phyloP scores from a whole-genome alignment of 2,797 vertebrate genomes.

The Columba guinea region DNA sequence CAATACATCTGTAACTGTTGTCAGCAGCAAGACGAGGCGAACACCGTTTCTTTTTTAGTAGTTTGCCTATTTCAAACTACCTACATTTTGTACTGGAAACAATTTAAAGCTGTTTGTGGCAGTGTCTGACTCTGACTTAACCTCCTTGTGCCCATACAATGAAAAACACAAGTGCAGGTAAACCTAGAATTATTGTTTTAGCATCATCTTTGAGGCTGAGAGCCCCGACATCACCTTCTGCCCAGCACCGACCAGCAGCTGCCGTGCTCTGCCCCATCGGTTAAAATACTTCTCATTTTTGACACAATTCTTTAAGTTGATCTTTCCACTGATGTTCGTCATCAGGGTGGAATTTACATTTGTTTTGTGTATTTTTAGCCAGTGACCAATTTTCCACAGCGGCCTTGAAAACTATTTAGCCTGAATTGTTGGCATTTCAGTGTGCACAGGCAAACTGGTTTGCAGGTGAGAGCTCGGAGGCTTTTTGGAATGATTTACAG shows the following conservation, averaged over 20 bases:
- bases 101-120: background rate
- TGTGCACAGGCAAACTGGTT: background rate
- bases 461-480: background rate
- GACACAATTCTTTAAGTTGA: constrained; percentile 21
- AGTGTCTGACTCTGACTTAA: background rate
- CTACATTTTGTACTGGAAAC: fast-evolving
- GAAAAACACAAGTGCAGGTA: background rate
- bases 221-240: background rate
- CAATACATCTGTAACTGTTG: background rate
- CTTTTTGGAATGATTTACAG: background rate
- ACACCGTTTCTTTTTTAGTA: fast-evolving
- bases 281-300: constrained; percentile 60
- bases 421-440: background rate
- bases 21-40: background rate
- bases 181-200: background rate
- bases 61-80: background rate
- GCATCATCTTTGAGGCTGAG: background rate
- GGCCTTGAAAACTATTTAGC: constrained; percentile 57
- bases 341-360: constrained; percentile 55
- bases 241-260: background rate
- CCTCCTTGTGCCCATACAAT: fast-evolving
- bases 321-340: constrained; percentile 28
- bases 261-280: background rate
- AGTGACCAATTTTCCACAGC: constrained; percentile 14
- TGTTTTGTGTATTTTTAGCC: constrained; percentile 59